These are phyloP conservation scores for Zootermopsis nevadensis DNA, from an alignment of 2,888 invertebrate species.

Conservation along the genomic window DNA sequence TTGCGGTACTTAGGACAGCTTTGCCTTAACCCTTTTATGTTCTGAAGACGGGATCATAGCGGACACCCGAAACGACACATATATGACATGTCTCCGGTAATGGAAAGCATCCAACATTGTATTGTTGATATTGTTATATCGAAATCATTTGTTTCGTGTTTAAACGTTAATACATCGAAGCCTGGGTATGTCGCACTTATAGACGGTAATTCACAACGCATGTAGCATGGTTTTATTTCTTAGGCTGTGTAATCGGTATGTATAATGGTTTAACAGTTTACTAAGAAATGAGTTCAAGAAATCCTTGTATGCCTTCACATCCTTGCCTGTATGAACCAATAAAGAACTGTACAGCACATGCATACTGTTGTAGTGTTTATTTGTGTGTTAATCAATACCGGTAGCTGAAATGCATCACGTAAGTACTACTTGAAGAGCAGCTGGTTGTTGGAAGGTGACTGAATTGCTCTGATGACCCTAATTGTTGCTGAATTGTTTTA, in stretches of 20 bases:
- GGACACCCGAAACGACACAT: no score
- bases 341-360: slow-evolving; percentile 13
- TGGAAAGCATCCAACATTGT: no score
- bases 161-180: no score
- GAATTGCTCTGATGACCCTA: neutral
- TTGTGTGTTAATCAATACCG: neutral
- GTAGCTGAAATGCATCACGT: neutral
- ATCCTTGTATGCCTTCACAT: neutral
- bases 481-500: no score
- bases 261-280: neutral
- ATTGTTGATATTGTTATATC: no score
- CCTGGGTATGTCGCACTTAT: neutral
- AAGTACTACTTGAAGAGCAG: neutral
- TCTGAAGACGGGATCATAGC: no score
- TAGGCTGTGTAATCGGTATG: neutral
- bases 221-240: slow-evolving; percentile 8
- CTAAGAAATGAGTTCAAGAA: neutral
- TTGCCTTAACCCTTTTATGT: no score
- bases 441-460: neutral
- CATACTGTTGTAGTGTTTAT: neutral
- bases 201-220: neutral
- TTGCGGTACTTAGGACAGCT: no score
- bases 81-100: no score
- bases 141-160: no score
- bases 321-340: slow-evolving; percentile 1